Conservation (phyloP, 2,888 invertebrate genomes). For the Endomychus coccineus region DNA sequence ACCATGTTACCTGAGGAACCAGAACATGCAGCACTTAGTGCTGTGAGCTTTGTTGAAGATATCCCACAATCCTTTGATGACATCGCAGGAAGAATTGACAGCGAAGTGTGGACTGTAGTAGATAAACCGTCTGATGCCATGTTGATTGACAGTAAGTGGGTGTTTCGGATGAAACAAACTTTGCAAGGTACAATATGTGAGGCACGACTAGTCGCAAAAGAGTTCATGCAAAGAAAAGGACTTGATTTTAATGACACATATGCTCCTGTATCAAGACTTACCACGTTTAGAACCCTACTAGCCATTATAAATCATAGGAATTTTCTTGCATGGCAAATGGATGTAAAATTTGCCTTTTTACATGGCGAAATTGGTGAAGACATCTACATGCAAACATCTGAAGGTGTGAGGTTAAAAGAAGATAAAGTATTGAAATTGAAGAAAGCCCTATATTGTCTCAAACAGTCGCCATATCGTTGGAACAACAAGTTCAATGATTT, state of each 20-base stretch:
- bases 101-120: slow-evolving; percentile 20
- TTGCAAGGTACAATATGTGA: too few species aligned
- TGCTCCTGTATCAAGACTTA: slow-evolving; percentile 13
- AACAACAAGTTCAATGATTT: slow-evolving; percentile 16
- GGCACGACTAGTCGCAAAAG: too few species aligned
- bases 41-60: slow-evolving; percentile 16
- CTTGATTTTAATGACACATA: slow-evolving; percentile 27
- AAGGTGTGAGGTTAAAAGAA: slow-evolving; percentile 10
- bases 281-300: slow-evolving; percentile 11
- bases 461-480: slow-evolving; percentile 16
- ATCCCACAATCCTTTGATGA: slow-evolving; percentile 15
- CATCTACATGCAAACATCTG: slow-evolving; percentile 15
- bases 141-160: slow-evolving; percentile 20
- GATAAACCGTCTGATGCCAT: slow-evolving; percentile 16
- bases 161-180: slow-evolving; percentile 24
- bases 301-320: slow-evolving; percentile 10
- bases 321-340: slow-evolving; percentile 10
- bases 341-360: slow-evolving; percentile 15
- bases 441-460: slow-evolving; percentile 16
- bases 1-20: too few species aligned
- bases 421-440: slow-evolving; percentile 15
- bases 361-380: slow-evolving; percentile 14
- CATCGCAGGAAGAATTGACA: slow-evolving; percentile 15
- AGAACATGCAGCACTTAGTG: slow-evolving; percentile 10
- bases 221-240: slow-evolving; percentile 24